phyloP scores from a whole-genome alignment of 1,140 invertebrate genomes.

The Euura lappo region DNA sequence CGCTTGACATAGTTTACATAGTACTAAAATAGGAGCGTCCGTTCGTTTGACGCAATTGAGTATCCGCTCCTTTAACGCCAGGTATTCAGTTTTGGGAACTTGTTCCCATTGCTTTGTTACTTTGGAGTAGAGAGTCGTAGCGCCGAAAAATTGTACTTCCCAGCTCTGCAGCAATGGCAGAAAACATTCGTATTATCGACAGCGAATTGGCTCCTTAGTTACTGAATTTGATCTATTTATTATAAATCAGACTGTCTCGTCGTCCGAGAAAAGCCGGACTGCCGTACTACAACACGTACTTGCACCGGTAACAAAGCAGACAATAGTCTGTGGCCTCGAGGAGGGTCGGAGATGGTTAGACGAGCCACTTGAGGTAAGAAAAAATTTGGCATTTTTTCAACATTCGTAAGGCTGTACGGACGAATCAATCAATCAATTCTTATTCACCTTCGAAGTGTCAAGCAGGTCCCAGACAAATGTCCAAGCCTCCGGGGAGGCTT shows the following conservation, averaged over 20 bases:
- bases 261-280: too few relatives aligned
- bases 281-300: too few relatives aligned
- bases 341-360: too few relatives aligned
- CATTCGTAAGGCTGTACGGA: slow-evolving; percentile 15
- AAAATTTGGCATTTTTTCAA: slow-evolving; percentile 10
- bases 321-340: too few relatives aligned
- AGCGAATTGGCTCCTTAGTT: too few relatives aligned
- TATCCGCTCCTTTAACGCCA: slow-evolving; percentile 75
- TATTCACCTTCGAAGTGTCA: slow-evolving; percentile 74
- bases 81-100: slow-evolving; percentile 78
- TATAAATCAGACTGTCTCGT: too few relatives aligned
- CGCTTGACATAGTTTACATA: slow-evolving; percentile 85
- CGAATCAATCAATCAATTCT: background rate
- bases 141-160: slow-evolving; percentile 92
- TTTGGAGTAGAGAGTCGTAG: slow-evolving; percentile 86
- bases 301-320: too few relatives aligned
- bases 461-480: slow-evolving; percentile 87
- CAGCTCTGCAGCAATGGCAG: slow-evolving; percentile 65
- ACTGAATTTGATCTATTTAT: too few relatives aligned
- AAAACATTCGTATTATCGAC: too few relatives aligned
- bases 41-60: slow-evolving; percentile 76
- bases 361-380: too few relatives aligned
- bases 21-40: slow-evolving; percentile 80
- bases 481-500: slow-evolving; percentile 86
- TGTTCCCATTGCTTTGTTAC: slow-evolving; percentile 86